Evolutionary conservation across 2,113 vertebrate genomes (phyloP), one percentile per base, ranked within the genome.

Genomic region (Phalacrocorax brasilianus): DNA sequence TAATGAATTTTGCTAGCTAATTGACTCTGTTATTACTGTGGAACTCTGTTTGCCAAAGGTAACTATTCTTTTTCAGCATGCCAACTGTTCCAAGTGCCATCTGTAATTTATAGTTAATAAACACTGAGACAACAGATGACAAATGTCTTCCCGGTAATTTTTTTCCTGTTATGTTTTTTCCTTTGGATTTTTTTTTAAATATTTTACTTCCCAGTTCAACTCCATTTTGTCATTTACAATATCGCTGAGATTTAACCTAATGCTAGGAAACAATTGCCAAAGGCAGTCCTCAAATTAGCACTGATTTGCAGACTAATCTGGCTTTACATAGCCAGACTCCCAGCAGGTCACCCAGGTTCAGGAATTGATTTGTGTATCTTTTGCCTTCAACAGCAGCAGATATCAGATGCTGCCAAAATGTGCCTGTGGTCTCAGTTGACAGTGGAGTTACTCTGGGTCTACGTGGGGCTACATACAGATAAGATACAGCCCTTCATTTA

Each of bases 361-460:
- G 78, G 65, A 91, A 84, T 73, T 2, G 2, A 59, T 93, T 82
- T 81, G 27, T 44, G 1, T 50, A 49, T 23, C 50, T 84, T 65
- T 92, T 88, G 63, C 86, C 30, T 91, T 91, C 68, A 58, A 32
- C 49, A 88, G 22, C 70, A 94, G 65, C 70, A 94, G 73, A 89
- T 75, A 94, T 79, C 40, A 63, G 58, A 70, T 45, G 65, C 61
- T 91, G 42, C 58, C 44, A 85, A 94, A 93, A 67, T 6, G 12
- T 26, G 27, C 52, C 50, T 83, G 47, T 65, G 56, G 20, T 94
- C 71, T 96, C 67, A 50, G 53, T 30, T 89, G 80, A 80, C 35
- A 83, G 67, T 42, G 79, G 63, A 85, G 74, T 97, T 97, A 97
- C 97, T 97, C 96, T 96, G 95, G 97, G 92, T 97, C 95, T 97